Base-by-base conservation (phyloP, 2,113 vertebrate species). In the Cyanoderma ruficeps region DNA sequence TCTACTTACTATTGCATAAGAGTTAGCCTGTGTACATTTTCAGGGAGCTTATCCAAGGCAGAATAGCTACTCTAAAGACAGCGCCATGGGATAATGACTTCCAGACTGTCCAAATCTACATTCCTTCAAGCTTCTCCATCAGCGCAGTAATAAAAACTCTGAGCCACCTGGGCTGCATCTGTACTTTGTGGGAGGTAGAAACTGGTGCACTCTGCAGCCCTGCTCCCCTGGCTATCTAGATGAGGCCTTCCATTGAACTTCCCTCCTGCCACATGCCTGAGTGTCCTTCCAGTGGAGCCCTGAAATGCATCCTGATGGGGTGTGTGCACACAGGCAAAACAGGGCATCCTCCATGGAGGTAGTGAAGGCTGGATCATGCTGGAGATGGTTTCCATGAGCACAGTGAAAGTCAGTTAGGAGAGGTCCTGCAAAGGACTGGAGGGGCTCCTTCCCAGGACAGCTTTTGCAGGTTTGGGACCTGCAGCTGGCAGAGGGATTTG, bases 101-200 rank as follows among this genome's bases (percentile, higher is more conserved):
- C 89, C 94, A 96, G 94, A 61, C 89, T 81, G 59, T 89, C 87
- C 89, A 91, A 74, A 92, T 37, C 87, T 91, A 75, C 68, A 86
- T 95, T 94, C 72, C 93, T 95, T 96, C 76, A 88, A 94, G 76
- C 41, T 94, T 86, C 93, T 94, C 76, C 46, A 69, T 69, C 67
- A 69, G 25, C 31, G 76, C 67, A 49, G 46, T 37, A 72, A 83
- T 60, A 82, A 91, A 91, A 89, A 20, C 25, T 41, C 69, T 59
- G 75, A 91, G 80, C 76, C 96, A 96, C 96, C 89, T 96, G 96
- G 93, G 64, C 72, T 81, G 71, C 94, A 95, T 96, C 93, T 96
- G 94, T 70, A 27, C 83, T 84, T 69, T 63, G 91, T 96, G 96
- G 95, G 96, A 94, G 93, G 93, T 87, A 80, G 72, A 44, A 49